phyloP scores from a whole-genome alignment of 1,140 invertebrate genomes.

The Carposina sasakii region DNA sequence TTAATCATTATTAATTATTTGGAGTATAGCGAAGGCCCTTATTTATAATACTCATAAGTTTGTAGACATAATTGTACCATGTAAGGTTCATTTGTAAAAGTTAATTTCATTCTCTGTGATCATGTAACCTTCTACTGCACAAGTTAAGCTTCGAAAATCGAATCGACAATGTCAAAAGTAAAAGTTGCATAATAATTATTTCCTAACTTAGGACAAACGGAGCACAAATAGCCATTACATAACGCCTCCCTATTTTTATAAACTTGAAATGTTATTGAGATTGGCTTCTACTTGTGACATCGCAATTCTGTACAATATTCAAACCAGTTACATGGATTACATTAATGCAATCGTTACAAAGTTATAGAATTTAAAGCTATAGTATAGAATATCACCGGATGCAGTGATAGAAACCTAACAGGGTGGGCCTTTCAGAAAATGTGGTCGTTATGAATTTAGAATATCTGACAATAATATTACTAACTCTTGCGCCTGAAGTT shows the following conservation, averaged over 20 bases:
- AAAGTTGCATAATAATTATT: not conserved
- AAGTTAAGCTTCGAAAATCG: too few species aligned
- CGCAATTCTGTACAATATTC: conserved; percentile 18
- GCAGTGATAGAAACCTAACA: conserved; percentile 47
- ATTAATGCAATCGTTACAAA: conserved; percentile 17
- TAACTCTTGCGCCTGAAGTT: conserved; percentile 36
- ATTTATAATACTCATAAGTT: conserved; percentile 73
- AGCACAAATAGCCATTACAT: conserved; percentile 29
- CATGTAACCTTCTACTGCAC: too few species aligned
- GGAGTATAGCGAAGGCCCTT: conserved; percentile 51
- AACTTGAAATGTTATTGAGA: conserved; percentile 11
- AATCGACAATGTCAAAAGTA: too few species aligned
- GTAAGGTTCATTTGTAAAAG: conserved; percentile 38
- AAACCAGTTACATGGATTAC: conserved; percentile 10
- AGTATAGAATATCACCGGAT: conserved; percentile 15
- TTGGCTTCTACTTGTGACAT: conserved; percentile 22
- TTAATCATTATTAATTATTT: conserved; percentile 72
- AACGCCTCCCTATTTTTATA: conserved; percentile 8
- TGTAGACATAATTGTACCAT: conserved; percentile 48
- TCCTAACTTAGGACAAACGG: conserved; percentile 28
- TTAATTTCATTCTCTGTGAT: conserved; percentile 39
- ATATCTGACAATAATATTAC: conserved; percentile 67
- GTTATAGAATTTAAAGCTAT: conserved; percentile 5
- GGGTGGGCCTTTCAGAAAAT: conserved; percentile 52
- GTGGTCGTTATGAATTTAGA: conserved; percentile 58